Evolutionary conservation across 1,140 invertebrate species (phyloP).

Genomic region (Penaeus japonicus): DNA sequence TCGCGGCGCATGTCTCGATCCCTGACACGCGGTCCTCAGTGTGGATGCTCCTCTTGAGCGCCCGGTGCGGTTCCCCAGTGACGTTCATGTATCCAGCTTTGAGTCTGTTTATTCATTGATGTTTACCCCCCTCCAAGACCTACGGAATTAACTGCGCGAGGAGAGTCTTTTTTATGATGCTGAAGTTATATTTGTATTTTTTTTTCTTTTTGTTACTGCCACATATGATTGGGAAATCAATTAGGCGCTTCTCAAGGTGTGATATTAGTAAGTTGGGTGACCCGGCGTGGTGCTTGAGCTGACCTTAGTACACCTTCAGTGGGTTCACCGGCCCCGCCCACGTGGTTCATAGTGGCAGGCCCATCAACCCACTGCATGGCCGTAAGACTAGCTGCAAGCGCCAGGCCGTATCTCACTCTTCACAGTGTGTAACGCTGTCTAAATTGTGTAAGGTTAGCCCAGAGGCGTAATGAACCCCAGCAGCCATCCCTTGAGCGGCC

Average conservation of each 20-base stretch:
- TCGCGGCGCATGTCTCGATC: too few species aligned
- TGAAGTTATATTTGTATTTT: background rate
- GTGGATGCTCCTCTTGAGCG: too few species aligned
- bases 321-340: background rate
- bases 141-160: background rate
- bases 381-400: background rate
- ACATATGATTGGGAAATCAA: background rate
- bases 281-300: background rate
- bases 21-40: too few species aligned
- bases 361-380: background rate
- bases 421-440: conserved; percentile 54
- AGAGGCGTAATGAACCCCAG: background rate
- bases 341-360: too few species aligned
- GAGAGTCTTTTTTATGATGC: background rate
- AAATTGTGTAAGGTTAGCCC: conserved; percentile 37
- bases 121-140: background rate
- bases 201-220: conserved; percentile 31
- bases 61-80: conserved; percentile 20
- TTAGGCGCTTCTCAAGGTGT: conserved; percentile 38
- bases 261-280: conserved; percentile 9
- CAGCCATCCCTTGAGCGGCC: background rate
- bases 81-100: conserved; percentile 40
- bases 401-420: background rate
- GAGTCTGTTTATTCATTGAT: conserved; percentile 31
- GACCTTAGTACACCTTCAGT: background rate